A percentile compares a stretch with the other conserved stretches of the same genome.
These are phyloP conservation scores for Lipophrys pholis DNA, from an alignment of 2,113 vertebrate species.

Conservation along the genomic window DNA sequence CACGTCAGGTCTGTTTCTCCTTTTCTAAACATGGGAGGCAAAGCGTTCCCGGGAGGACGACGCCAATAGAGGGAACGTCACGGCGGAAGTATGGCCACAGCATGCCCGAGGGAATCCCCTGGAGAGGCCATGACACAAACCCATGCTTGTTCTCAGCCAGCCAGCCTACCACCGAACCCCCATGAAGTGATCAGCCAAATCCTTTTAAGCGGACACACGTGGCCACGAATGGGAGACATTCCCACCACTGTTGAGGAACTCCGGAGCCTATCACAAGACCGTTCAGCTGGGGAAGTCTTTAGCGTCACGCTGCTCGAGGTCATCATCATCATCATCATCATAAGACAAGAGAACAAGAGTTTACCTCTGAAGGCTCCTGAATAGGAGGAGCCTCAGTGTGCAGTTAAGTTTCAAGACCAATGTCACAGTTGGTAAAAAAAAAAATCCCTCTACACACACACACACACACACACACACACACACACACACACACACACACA, in stretches of 20 bases:
- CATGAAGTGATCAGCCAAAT: background rate
- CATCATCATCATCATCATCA: slow-evolving; percentile 58
- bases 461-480: no score
- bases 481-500: no score
- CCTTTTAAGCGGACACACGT: slow-evolving; percentile 17
- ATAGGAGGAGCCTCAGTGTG: background rate
- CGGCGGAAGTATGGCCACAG: slow-evolving; percentile 53
- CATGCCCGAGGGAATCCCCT: slow-evolving; percentile 72
- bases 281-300: slow-evolving; percentile 16
- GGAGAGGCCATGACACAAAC: slow-evolving; percentile 64
- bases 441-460: no score
- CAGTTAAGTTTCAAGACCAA: slow-evolving; percentile 5
- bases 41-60: no score
- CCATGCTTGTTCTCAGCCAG: slow-evolving; percentile 65
- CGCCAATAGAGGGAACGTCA: slow-evolving; percentile 14
- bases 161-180: slow-evolving; percentile 3
- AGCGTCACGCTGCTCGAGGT: slow-evolving; percentile 44
- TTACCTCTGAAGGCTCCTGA: slow-evolving; percentile 25
- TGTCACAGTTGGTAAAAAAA: background rate
- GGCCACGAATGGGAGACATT: background rate
- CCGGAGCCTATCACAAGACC: slow-evolving; percentile 53
- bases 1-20: no score
- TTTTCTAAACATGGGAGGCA: background rate
- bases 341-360: slow-evolving; percentile 46
- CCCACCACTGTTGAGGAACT: slow-evolving; percentile 17